A percentile compares a stretch with the other conserved stretches of the same genome.
Conservation (phyloP, 2,888 invertebrate genomes). For the Tipula unca region DNA sequence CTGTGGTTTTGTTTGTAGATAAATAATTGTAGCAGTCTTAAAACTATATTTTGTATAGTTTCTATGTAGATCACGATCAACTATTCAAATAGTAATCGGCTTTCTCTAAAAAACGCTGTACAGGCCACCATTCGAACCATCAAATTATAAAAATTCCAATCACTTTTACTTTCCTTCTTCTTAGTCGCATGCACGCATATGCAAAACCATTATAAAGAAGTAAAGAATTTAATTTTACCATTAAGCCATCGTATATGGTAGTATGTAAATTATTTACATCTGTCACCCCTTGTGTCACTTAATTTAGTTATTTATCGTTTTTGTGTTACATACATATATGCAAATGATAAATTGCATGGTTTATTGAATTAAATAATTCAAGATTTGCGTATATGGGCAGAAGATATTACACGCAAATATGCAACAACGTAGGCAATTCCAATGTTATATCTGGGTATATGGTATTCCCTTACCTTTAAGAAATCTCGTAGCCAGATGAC, state of each 20-base stretch:
- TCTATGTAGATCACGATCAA: not conserved
- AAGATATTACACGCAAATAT: not conserved
- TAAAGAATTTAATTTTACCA: not conserved
- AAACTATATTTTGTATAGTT: not conserved
- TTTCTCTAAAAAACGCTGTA: not conserved
- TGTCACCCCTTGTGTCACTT: not conserved
- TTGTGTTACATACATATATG: not conserved
- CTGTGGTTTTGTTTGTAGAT: not conserved
- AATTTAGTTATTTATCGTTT: not conserved
- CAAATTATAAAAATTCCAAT: not conserved
- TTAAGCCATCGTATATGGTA: not conserved
- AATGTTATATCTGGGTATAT: not conserved
- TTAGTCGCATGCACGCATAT: not conserved
- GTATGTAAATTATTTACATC: not conserved
- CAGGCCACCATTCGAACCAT: not conserved
- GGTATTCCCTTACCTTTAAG: conserved; percentile 67
- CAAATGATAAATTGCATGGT: not conserved
- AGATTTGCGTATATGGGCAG: not conserved
- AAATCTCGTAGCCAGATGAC: conserved; percentile 83
- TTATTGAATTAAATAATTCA: not conserved
- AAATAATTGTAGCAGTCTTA: not conserved
- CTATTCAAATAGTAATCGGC: not conserved
- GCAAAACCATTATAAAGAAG: not conserved
- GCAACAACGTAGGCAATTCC: not conserved
- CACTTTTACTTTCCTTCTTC: not conserved